Percentiles rank a stretch among this genome's conserved stretches.
These are phyloP conservation scores for Chymomyza amoena DNA, from an alignment of 2,888 invertebrate genomes.

Conservation along the genomic window DNA sequence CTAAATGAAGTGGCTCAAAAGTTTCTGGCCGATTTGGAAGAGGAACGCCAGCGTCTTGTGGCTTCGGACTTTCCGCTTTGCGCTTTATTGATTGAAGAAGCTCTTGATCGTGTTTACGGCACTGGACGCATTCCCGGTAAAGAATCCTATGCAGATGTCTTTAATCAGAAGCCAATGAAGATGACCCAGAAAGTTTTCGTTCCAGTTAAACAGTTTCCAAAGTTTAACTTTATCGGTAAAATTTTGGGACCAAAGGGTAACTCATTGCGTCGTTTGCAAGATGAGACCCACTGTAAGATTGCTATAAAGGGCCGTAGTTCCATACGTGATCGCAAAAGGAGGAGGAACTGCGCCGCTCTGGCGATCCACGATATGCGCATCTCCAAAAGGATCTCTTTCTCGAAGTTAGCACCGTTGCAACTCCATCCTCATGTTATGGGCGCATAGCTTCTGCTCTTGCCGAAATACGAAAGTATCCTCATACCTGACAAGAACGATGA, in stretches of 20 bases:
- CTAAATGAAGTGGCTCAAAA: slow-evolving; percentile 75
- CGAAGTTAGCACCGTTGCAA: slow-evolving; percentile 91
- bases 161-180: slow-evolving; percentile 81
- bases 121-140: slow-evolving; percentile 84
- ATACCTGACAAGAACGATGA: slow-evolving; percentile 74
- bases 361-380: slow-evolving; percentile 93
- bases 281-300: slow-evolving; percentile 97
- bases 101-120: slow-evolving; percentile 85
- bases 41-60: slow-evolving; percentile 65
- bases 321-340: slow-evolving; percentile 93
- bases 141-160: slow-evolving; percentile 87
- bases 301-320: slow-evolving; percentile 94
- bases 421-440: slow-evolving; percentile 91
- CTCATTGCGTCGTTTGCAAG: slow-evolving; percentile 93
- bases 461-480: slow-evolving; percentile 72
- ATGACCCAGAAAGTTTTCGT: slow-evolving; percentile 76
- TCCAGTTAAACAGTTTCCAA: slow-evolving; percentile 79
- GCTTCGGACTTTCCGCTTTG: slow-evolving; percentile 72
- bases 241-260: slow-evolving; percentile 95
- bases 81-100: slow-evolving; percentile 78
- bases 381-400: slow-evolving; percentile 92
- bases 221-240: slow-evolving; percentile 97
- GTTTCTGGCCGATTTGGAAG: slow-evolving; percentile 71
- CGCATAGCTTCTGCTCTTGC: slow-evolving; percentile 79
- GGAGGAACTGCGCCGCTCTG: slow-evolving; percentile 87